Base-by-base conservation (phyloP, 2,797 vertebrate genomes). In the Cetoscarus ocellatus region DNA sequence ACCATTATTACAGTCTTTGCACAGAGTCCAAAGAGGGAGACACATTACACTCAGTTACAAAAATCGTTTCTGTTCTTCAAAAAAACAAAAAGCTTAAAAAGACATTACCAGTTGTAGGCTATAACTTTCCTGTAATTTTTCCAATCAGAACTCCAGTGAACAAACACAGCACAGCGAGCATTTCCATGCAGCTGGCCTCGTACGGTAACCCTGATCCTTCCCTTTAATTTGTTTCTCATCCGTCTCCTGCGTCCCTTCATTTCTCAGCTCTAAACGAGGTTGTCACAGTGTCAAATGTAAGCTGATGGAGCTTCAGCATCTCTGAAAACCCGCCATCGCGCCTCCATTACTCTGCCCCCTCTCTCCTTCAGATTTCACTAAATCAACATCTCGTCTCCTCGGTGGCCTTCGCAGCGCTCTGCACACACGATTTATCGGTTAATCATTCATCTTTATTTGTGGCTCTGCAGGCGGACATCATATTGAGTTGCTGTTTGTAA, bases 211-310 rank as follows among this genome's bases (percentile, higher is more conserved):
- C 2, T 63, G 59, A 47, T 68, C 8, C 38, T 39, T 39, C 27
- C 27, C 38, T 39, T 39, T 10, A 2, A 1, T 12, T n/a, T 42
- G 39, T 13, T 12, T 43, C 57, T 48, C 65, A 53, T 43, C 70
- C 36, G 45, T 59, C 77, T 70, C 39, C 61, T 54, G 49, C 7
- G 8, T 51, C 34, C 18, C 19, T 27, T 70, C 62, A 70, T 62
- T 70, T 35, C 61, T 77, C 59, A 50, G 5, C 64, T 77, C 61
- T 79, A 76, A 83, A 83, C 60, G 49, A 80, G 77, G 62, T 19
- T 82, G 74, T 80, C 82, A 78, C 61, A 57, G 55, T 75, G 80
- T 83, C 80, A 61, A 74, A 65, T 7, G 65, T 66, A 69, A 51
- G 71, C 51, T 80, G 82, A 84, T 66, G 67, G 68, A 68, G 67